Evolutionary conservation across 2,113 vertebrate genomes (phyloP).

Genomic region (Megaleporinus macrocephalus): DNA sequence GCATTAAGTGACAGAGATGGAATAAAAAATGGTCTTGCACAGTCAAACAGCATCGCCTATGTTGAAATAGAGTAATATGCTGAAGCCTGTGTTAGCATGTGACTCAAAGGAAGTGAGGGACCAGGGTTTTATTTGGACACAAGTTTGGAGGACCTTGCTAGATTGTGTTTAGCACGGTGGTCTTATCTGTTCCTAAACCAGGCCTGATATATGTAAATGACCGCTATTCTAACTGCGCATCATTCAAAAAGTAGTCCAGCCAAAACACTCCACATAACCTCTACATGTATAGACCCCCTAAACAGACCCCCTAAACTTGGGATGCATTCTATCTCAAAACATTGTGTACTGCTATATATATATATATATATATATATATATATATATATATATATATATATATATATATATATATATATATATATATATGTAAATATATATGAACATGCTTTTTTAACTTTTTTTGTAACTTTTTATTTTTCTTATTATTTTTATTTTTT

Average conservation of each 20-base stretch:
- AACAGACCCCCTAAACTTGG: no score
- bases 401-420: no score
- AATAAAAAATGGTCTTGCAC: constrained; percentile 15
- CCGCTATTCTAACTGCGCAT: neutral
- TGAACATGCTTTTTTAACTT: no score
- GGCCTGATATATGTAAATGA: neutral
- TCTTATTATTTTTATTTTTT: no score
- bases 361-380: no score
- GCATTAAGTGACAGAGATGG: neutral
- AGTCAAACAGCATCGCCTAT: neutral
- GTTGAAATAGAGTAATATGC: neutral
- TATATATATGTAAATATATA: no score
- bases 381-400: no score
- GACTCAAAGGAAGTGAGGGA: neutral
- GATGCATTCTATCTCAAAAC: no score
- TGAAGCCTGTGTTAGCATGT: neutral
- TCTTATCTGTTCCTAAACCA: neutral
- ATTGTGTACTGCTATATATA: no score
- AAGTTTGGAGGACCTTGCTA: neutral
- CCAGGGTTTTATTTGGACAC: no score
- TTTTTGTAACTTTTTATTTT: no score
- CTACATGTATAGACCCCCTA: no score
- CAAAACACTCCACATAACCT: neutral
- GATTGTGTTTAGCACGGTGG: neutral
- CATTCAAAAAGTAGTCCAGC: neutral